Percentiles rank a stretch among this genome's conserved stretches.
phyloP scores from a whole-genome alignment of 2,888 invertebrate genomes.

The Drosophila buzzatii region DNA sequence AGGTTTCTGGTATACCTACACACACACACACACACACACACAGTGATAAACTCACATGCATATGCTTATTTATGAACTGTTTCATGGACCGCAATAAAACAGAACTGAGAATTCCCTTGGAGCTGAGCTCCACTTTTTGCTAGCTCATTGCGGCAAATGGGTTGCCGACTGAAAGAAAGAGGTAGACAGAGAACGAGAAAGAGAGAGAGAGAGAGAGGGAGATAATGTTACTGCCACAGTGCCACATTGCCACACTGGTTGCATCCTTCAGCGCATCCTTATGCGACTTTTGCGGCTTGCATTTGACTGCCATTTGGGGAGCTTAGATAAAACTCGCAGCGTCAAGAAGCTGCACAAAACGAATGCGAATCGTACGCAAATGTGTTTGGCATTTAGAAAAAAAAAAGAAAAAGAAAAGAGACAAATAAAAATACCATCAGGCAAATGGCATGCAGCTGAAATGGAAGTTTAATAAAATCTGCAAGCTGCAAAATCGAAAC shows the following conservation, averaged over 20 bases:
- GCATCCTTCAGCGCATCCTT: slow-evolving; percentile 59
- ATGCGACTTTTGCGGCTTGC: slow-evolving; percentile 69
- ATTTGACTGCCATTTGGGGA: slow-evolving; percentile 75
- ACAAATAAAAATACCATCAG: not conserved
- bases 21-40: slow-evolving; percentile 19
- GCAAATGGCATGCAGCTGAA: slow-evolving; percentile 18
- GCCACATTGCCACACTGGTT: slow-evolving; percentile 25
- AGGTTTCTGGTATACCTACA: slow-evolving; percentile 29
- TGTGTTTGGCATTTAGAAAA: slow-evolving; percentile 7
- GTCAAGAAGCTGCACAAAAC: slow-evolving; percentile 37
- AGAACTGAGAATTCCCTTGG: slow-evolving; percentile 48
- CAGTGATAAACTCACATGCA: slow-evolving; percentile 18
- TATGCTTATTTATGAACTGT: slow-evolving; percentile 74
- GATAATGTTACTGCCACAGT: slow-evolving; percentile 61
- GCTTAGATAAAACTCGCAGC: slow-evolving; percentile 67
- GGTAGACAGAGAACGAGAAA: not conserved
- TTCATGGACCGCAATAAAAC: slow-evolving; percentile 73
- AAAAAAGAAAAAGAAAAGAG: not conserved
- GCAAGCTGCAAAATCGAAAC: slow-evolving; percentile 6
- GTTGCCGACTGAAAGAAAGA: not conserved
- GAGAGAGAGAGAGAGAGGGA: slow-evolving; percentile 6
- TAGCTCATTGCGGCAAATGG: slow-evolving; percentile 57
- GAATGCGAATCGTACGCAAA: slow-evolving; percentile 18
- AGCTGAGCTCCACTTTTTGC: slow-evolving; percentile 37
- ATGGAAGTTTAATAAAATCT: slow-evolving; percentile 14